These are phyloP conservation scores for Pheucticus melanocephalus DNA, from an alignment of 2,113 vertebrate species.

Conservation along the genomic window DNA sequence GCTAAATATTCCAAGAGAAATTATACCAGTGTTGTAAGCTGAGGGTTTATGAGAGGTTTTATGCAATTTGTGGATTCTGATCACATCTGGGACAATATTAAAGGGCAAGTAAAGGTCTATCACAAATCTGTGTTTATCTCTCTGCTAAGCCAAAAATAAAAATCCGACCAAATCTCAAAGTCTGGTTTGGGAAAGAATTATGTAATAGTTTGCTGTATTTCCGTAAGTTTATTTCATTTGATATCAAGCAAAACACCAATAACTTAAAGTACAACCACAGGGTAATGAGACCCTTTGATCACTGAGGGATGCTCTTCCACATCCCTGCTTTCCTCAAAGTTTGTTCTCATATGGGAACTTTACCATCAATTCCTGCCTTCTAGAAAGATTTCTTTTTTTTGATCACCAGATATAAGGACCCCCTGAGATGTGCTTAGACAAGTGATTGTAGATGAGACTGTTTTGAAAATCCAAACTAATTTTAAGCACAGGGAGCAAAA, in stretches of 20 bases:
- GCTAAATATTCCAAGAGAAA: conserved; percentile 23
- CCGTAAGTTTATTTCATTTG: neutral
- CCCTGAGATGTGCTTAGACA: fast-evolving
- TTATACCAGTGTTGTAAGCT: neutral
- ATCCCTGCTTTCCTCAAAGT: neutral
- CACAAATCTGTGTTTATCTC: conserved; percentile 41
- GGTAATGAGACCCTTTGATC: neutral
- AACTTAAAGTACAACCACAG: neutral
- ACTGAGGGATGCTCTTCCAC: neutral
- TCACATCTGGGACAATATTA: conserved; percentile 24
- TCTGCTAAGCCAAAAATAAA: conserved; percentile 4
- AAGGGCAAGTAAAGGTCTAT: conserved; percentile 31
- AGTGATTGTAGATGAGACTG: neutral
- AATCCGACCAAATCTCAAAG: neutral
- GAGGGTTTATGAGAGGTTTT: conserved; percentile 34
- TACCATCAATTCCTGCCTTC: neutral
- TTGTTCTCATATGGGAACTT: neutral
- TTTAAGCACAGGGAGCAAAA: neutral
- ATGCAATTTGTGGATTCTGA: conserved; percentile 29
- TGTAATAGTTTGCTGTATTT: neutral
- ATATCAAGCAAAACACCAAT: neutral
- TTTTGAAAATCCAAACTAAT: neutral
- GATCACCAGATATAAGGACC: neutral
- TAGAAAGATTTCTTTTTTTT: neutral
- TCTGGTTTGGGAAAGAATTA: neutral